phyloP scores from a whole-genome alignment of 2,888 invertebrate species.

The Anarsia innoxiella region DNA sequence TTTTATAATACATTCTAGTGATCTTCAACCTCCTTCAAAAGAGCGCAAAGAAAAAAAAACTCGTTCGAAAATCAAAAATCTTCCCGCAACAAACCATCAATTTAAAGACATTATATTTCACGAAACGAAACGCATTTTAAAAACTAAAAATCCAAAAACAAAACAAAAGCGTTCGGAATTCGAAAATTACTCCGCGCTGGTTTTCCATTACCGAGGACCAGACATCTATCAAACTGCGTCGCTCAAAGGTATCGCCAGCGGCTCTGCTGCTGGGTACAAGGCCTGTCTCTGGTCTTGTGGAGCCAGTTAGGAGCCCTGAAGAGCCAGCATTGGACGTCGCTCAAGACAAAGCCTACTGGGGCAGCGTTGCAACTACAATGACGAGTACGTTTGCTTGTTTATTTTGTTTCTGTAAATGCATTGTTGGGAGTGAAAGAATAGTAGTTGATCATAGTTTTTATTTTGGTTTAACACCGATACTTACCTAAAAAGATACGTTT shows the following conservation, averaged over 20 bases:
- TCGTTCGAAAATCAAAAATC: too few relatives aligned
- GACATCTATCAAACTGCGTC: conserved; percentile 59
- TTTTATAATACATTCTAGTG: too few relatives aligned
- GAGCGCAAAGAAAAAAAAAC: too few relatives aligned
- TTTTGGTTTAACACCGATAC: too few relatives aligned
- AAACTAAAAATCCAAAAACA: too few relatives aligned
- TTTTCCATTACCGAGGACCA: conserved; percentile 13
- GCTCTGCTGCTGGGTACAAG: conserved; percentile 75
- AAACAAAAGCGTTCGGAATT: conserved; percentile 17
- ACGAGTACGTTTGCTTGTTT: conserved; percentile 39
- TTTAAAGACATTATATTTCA: too few relatives aligned
- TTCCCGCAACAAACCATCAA: too few relatives aligned
- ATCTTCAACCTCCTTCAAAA: too few relatives aligned
- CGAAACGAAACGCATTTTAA: too few relatives aligned
- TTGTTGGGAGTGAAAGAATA: too few relatives aligned
- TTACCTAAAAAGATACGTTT: too few relatives aligned
- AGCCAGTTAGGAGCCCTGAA: conserved; percentile 63
- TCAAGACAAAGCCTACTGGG: conserved; percentile 70
- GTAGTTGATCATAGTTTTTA: too few relatives aligned
- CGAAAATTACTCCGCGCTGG: conserved; percentile 12
- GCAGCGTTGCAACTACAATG: conserved; percentile 59
- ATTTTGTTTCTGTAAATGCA: conserved; percentile 7
- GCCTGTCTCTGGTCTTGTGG: conserved; percentile 67
- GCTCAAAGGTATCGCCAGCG: conserved; percentile 67
- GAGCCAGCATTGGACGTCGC: conserved; percentile 69